Evolutionary conservation across 2,797 vertebrate species (phyloP).

Genomic region (Enoplosus armatus): DNA sequence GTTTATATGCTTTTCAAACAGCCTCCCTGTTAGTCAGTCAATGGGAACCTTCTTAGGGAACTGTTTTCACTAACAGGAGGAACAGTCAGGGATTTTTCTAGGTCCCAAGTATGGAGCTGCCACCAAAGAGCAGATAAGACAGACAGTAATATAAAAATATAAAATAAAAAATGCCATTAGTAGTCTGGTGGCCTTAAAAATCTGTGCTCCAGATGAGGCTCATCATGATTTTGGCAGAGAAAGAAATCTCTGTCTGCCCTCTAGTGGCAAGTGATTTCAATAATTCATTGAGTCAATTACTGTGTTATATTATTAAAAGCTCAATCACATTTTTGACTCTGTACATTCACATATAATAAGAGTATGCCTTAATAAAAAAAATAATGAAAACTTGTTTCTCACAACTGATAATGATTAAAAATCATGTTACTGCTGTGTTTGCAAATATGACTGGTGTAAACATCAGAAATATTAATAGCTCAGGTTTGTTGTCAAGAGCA

Average conservation of each 20-base stretch:
- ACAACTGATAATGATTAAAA: neutral
- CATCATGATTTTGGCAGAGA: neutral
- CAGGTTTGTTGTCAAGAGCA: neutral
- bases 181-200: neutral
- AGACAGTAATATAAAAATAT: neutral
- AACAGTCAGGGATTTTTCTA: neutral
- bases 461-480: neutral
- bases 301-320: neutral
- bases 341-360: neutral
- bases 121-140: neutral
- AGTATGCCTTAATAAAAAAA: neutral
- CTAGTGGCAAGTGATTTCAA: slow-evolving; percentile 58
- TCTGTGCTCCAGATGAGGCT: neutral
- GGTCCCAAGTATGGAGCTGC: neutral
- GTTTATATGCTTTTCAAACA: slow-evolving; percentile 23
- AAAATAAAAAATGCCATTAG: neutral
- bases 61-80: neutral
- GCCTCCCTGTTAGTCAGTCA: slow-evolving; percentile 9
- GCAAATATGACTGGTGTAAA: neutral
- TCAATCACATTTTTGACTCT: neutral
- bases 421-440: neutral
- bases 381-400: neutral
- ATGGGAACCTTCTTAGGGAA: neutral
- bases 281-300: neutral
- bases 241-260: slow-evolving; percentile 51